Base-by-base conservation (phyloP, 2,113 vertebrate genomes). In the Globicephala melas region DNA sequence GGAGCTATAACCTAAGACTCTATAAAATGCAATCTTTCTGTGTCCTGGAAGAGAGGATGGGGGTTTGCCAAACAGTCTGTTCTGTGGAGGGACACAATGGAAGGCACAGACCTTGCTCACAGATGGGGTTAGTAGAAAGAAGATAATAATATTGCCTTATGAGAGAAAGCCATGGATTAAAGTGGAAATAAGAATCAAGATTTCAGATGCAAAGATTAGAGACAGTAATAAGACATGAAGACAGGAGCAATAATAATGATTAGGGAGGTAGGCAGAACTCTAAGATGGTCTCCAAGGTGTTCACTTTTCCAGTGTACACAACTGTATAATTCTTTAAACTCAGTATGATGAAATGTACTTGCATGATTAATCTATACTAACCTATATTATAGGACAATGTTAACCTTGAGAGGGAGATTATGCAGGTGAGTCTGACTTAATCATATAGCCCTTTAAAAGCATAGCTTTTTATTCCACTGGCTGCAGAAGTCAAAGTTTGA, bases 51-150 rank as follows among this genome's bases (percentile, higher is more conserved):
- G 33, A 79, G 18, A 73, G 10, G 23, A 3, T n/a, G 33, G 47
- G 13, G 21, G 5, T 31, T 77, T 23, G 15, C 2, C 3, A 83
- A 58, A 10, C 8, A 14, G 1, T 62, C 8, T 79, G 8, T 58
- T 50, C 13, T 53, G 5, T 14, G 38, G 5, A 0, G 23, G 2
- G 1, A 14, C 21, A 44, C 15, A 73, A 6, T 70, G 5, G 38
- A 77, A 95, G 7, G 8, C 28, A 94, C 12, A 67, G 1, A 65
- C 13, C 25, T 58, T 65, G 21, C 9, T 88, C 2, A 12, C 25
- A 79, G 36, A 47, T 63, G 2, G 50, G 26, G 4, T 41, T 87
- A 20, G 55, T 10, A 65, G 1, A 60, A 15, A 44, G 6, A 80
- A 41, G 33, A 67, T 60, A 28, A 14, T 18, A 26, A 68, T 28